phyloP scores from a whole-genome alignment of 1,140 invertebrate species.

The Tetraneura akinire region DNA sequence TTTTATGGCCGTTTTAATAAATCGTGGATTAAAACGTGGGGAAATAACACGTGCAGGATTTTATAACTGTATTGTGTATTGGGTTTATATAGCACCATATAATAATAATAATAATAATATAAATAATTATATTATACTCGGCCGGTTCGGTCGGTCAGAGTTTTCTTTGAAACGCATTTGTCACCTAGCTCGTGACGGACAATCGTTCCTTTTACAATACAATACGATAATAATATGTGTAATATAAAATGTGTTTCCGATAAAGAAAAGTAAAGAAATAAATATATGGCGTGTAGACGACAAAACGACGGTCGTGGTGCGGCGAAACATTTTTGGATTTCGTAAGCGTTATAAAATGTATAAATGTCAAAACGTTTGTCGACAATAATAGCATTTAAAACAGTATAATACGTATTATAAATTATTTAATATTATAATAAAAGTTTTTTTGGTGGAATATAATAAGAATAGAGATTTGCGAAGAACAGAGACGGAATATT shows the following conservation, averaged over 20 bases:
- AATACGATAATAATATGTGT: no score
- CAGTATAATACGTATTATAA: no score
- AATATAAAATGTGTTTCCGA: neutral
- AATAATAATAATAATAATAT: neutral
- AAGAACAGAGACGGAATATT: slow-evolving; percentile 13
- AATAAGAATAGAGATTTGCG: no score
- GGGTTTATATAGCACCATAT: neutral
- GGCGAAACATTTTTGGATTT: neutral
- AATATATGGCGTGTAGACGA: neutral
- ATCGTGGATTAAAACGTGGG: neutral
- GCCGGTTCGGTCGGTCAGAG: neutral
- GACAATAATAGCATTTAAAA: neutral
- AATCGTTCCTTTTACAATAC: no score
- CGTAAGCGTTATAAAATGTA: neutral
- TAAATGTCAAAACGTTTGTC: neutral
- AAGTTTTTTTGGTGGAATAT: no score
- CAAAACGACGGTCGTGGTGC: neutral
- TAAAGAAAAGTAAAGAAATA: neutral
- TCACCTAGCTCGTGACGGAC: neutral
- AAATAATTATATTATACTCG: neutral
- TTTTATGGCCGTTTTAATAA: slow-evolving; percentile 24
- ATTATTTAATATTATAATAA: no score
- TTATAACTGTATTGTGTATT: neutral
- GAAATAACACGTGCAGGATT: neutral
- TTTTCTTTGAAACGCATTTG: slow-evolving; percentile 10